Conservation (phyloP, 2,113 vertebrate genomes). For the Otus sunia region DNA sequence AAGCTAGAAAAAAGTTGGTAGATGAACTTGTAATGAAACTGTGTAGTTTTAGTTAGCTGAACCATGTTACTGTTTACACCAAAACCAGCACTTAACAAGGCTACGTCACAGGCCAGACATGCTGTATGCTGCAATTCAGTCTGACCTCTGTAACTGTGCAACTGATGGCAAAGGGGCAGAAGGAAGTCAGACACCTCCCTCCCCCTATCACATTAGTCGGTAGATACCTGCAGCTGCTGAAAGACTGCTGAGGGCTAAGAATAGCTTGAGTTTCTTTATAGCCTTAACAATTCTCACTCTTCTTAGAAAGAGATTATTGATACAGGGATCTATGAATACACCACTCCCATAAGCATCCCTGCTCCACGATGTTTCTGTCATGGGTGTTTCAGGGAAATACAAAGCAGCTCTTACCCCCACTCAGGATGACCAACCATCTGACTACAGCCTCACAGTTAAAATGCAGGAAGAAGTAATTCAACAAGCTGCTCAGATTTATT, state of each 20-base stretch:
- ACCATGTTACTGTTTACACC: background rate
- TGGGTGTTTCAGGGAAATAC: background rate
- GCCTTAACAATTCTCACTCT: background rate
- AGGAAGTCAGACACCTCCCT: background rate
- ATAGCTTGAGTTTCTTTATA: background rate
- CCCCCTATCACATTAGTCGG: background rate
- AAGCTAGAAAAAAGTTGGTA: background rate
- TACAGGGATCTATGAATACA: background rate
- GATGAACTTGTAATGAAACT: background rate
- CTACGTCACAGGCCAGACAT: background rate
- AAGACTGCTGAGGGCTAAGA: background rate
- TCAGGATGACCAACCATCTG: background rate
- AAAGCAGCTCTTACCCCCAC: background rate
- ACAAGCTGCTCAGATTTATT: background rate
- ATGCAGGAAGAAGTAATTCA: background rate
- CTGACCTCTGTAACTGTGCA: background rate
- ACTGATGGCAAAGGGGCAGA: background rate
- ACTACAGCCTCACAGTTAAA: background rate
- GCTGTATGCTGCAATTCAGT: background rate
- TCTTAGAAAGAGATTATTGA: background rate
- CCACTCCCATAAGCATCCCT: background rate
- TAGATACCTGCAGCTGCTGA: background rate
- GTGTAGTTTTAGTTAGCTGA: background rate
- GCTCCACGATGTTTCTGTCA: background rate
- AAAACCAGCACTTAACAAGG: background rate